These are phyloP conservation scores for Cyanoramphus novaezelandiae DNA, from an alignment of 2,113 vertebrate species.

Conservation along the genomic window DNA sequence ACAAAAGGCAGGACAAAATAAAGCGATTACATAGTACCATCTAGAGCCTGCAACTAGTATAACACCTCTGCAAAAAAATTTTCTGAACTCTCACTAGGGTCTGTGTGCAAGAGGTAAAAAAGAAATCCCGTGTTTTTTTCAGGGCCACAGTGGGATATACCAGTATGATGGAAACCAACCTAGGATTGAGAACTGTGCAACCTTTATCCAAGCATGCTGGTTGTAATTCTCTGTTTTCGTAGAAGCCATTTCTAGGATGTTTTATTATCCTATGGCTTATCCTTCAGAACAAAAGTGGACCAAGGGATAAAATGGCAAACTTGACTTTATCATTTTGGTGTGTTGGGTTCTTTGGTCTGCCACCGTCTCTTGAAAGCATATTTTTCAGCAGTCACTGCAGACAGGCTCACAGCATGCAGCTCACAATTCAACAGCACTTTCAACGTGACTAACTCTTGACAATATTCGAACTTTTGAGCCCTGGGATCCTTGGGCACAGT, in stretches of 20 bases:
- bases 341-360: not conserved
- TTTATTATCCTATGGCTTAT: not conserved
- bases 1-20: not conserved
- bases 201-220: not conserved
- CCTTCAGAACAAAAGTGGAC: not conserved
- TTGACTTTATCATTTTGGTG: not conserved
- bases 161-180: not conserved
- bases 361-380: not conserved
- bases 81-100: not conserved
- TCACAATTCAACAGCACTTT: not conserved
- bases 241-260: not conserved
- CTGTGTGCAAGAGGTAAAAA: not conserved
- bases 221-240: not conserved
- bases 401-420: not conserved
- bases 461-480: constrained; percentile 34
- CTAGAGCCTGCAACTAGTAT: constrained; percentile 44
- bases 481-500: not conserved
- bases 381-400: not conserved
- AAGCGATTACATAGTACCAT: constrained; percentile 48
- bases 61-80: not conserved
- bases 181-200: not conserved
- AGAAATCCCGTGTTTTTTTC: not conserved
- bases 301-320: too few species aligned
- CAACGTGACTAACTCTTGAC: constrained; percentile 13
- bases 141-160: not conserved